Evolutionary conservation across 2,888 invertebrate genomes (phyloP), one percentile per base, ranked within the genome.

Genomic region (Tortricodes alternella): DNA sequence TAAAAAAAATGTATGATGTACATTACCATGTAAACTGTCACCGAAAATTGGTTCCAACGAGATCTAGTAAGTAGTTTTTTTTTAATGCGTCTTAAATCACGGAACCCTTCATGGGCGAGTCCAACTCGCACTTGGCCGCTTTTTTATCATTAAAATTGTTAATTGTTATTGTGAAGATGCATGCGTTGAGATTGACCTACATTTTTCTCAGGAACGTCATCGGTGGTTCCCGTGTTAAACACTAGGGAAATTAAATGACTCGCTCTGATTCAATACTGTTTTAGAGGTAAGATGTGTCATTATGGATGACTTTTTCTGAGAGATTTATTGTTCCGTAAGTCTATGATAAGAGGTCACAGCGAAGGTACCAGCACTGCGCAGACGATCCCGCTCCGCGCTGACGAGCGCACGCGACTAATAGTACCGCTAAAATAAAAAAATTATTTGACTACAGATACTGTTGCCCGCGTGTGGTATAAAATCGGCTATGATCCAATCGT

Each of bases 261-360:
- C 39, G 46, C 9, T n/a, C 8, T 32, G 29, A 23, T 44, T 24
- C 49, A 38, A 38, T 27, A 19, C 8, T 23, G 32, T 39, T 16
- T 32, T 29, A 52, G 18, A 7, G 27, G 15, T 29, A 11, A 39
- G 13, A 27, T 48, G 49, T 56, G 57, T 59, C 60, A 61, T 61
- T 32, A 37, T 38, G 50, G 38, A 46, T 34, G 48, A 19, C 62
- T 53, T 49, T 39, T 56, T 57, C 24, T n/a, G 21, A 58, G 60
- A 43, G 58, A 62, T 58, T 65, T 62, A 63, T 64, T 58, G 58
- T 58, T 61, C 66, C 62, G 64, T 60, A 62, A 60, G 58, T 62
- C 62, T 59, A 58, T 84, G 85, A 86, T 86, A 86, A 85, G 80
- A 80, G 84, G 83, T 82, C 81, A 79, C 65, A 64, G 29, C 46